A percentile compares a stretch with the other conserved stretches of the same genome.
Evolutionary conservation across 2,113 vertebrate species (phyloP).

Genomic region (Eulacestoma nigropectus): DNA sequence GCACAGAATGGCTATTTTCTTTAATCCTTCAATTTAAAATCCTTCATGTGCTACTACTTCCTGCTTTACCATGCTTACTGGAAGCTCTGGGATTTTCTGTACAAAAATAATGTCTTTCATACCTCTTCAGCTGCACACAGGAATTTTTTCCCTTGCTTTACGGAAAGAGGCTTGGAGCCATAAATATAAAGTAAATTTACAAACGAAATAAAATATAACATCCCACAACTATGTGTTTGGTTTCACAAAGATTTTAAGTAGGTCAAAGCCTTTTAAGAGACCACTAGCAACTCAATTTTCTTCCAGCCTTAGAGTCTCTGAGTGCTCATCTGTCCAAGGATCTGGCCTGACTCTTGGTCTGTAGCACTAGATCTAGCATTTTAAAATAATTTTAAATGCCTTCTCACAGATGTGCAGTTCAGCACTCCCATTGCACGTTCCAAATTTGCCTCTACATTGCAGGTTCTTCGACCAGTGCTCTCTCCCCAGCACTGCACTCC

Average conservation of each 20-base stretch:
- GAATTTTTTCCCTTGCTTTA: neutral
- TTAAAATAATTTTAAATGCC: neutral
- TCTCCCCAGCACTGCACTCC: accelerated
- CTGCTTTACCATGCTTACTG: neutral
- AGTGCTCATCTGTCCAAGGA: neutral
- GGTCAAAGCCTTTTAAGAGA: neutral
- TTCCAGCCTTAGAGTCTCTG: neutral
- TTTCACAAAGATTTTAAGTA: neutral
- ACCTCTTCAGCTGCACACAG: neutral
- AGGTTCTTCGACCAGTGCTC: accelerated
- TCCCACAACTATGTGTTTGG: neutral
- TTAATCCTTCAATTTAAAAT: neutral
- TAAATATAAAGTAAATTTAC: neutral
- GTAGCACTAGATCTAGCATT: neutral
- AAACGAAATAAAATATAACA: neutral
- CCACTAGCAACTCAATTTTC: neutral
- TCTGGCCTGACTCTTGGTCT: neutral
- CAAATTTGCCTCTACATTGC: neutral
- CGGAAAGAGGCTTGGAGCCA: neutral
- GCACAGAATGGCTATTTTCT: neutral
- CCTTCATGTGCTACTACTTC: neutral
- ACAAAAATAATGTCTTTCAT: neutral
- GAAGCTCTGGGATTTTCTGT: neutral
- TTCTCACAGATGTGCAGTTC: neutral
- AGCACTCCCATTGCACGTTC: accelerated